Base-by-base conservation (phyloP, 2,113 vertebrate species). In the Phodopus roborovskii region DNA sequence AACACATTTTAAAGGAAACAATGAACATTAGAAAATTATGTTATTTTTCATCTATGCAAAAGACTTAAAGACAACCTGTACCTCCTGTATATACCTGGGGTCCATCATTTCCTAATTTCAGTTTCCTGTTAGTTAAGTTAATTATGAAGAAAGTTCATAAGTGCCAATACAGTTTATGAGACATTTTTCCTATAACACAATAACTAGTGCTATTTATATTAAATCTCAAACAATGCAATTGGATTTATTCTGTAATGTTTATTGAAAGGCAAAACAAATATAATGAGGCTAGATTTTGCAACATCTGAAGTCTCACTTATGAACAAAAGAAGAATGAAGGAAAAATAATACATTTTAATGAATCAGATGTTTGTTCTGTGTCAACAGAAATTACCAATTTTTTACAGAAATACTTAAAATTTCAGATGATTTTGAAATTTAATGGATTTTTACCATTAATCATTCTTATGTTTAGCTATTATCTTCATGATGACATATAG, bases 371-470 rank as follows among this genome's bases (percentile, higher is more conserved):
- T 92, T 92, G 13, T 60, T 86, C 8, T 45, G 16, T 4, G 75
- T 3, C 9, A 94, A 62, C 88, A 88, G 81, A 50, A 5, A 4
- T 39, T 92, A 75, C 10, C 1, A 64, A 74, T 87, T 68, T 24
- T 95, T 87, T 10, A 39, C 26, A 83, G 12, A 70, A 39, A 84
- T 87, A 92, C 26, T 82, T 75, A 85, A 89, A 83, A 90, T 78
- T 92, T 92, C 36, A 73, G 2, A 20, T 19, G 60, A 45, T 3
- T 39, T 1, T 85, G 5, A 20, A 56, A 88, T 75, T 85, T 84
- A 91, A 39, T 79, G 5, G 10, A 26, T 91, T 90, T 90, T 88
- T 50, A 56, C 56, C 17, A 66, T 70, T 39, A 96, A 91, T 86
- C 50, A 28, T 82, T 64, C 30, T n/a, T n/a, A 86, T 89, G 42